Percentiles rank a stretch among this genome's conserved stretches.
Conservation (phyloP, 2,888 invertebrate genomes). For the Campoplex capitator region DNA sequence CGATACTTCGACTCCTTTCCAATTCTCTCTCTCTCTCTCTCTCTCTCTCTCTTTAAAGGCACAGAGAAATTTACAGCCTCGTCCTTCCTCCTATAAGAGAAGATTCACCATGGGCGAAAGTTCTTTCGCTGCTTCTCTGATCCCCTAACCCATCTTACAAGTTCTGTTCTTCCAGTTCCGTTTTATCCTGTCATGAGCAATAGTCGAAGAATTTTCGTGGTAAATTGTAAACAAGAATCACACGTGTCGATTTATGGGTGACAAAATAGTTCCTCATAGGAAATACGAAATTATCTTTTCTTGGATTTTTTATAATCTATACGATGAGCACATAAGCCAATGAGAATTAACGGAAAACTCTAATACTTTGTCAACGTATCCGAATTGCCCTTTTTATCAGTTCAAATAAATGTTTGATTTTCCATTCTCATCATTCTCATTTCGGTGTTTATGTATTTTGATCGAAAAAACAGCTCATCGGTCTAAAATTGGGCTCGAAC, state of each 20-base stretch:
- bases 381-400: neutral
- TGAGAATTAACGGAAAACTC: neutral
- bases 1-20: conserved; percentile 64
- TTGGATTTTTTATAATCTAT: neutral
- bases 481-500: conserved; percentile 40
- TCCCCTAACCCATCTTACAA: neutral
- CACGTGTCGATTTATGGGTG: neutral
- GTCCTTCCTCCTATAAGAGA: neutral
- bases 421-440: neutral
- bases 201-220: neutral
- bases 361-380: neutral
- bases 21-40: conserved; percentile 44
- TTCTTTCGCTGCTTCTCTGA: conserved; percentile 38
- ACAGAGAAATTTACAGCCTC: conserved; percentile 54
- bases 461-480: conserved; percentile 6
- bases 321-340: neutral
- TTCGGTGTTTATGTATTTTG: neutral
- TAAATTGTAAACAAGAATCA: neutral
- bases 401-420: neutral
- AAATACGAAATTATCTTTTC: neutral
- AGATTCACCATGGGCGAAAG: conserved; percentile 15
- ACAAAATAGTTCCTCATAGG: neutral
- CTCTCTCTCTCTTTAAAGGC: conserved; percentile 10
- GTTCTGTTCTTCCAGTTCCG: conserved; percentile 13
- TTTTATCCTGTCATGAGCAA: conserved; percentile 16